phyloP scores from a whole-genome alignment of 2,888 invertebrate species.

The Microctonus brassicae region DNA sequence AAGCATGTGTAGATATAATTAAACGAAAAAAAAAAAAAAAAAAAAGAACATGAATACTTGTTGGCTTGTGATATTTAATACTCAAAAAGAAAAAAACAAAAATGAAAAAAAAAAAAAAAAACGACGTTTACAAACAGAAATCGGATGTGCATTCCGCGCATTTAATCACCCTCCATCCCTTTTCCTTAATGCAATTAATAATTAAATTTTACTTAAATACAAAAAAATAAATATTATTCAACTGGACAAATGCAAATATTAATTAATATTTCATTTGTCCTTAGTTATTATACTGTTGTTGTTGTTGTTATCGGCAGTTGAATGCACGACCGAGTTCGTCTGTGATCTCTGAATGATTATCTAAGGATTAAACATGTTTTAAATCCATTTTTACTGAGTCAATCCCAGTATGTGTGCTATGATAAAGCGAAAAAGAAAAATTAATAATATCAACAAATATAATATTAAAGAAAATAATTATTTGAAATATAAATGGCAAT shows the following conservation, averaged over 20 bases:
- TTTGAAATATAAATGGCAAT: not conserved
- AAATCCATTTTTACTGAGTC: not conserved
- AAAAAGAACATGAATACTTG: conserved; percentile 42
- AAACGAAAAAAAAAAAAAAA: conserved; percentile 24
- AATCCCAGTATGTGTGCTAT: not conserved
- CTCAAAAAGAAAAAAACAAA: not conserved
- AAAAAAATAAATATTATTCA: conserved; percentile 13
- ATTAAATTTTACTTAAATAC: conserved; percentile 24
- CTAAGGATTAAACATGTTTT: conserved; percentile 27
- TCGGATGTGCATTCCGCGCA: conserved; percentile 23
- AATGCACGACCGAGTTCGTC: conserved; percentile 45
- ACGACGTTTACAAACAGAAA: conserved; percentile 26
- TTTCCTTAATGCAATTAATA: conserved; percentile 28
- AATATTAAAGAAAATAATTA: conserved; percentile 37
- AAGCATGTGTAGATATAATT: conserved; percentile 51
- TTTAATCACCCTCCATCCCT: conserved; percentile 15
- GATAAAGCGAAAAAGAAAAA: not conserved
- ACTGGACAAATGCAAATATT: conserved; percentile 13
- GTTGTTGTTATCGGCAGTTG: conserved; percentile 40
- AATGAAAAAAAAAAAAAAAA: conserved; percentile 20
- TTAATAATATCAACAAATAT: not conserved
- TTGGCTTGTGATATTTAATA: conserved; percentile 51
- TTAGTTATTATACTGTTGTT: conserved; percentile 13
- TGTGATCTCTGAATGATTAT: conserved; percentile 41
- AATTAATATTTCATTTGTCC: not conserved